These are phyloP conservation scores for Drosophila busckii DNA, from an alignment of 1,140 invertebrate species.

Conservation along the genomic window DNA sequence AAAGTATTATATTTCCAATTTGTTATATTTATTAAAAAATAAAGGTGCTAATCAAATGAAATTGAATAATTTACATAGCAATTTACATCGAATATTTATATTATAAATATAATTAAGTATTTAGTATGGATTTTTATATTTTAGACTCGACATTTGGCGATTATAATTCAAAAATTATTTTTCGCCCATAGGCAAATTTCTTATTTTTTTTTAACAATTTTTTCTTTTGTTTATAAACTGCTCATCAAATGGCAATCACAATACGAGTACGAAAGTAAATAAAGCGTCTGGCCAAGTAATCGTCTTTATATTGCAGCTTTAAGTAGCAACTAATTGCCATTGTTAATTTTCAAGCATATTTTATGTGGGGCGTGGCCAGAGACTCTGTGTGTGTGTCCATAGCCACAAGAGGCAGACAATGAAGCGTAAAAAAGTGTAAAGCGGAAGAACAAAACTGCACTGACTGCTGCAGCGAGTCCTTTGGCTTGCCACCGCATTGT, in stretches of 20 bases:
- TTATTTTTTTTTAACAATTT: not conserved
- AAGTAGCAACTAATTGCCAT: conserved; percentile 61
- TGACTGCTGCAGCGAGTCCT: conserved; percentile 36
- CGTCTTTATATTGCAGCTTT: conserved; percentile 35
- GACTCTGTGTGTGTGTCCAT: not conserved
- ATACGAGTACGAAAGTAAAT: not conserved
- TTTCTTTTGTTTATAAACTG: too few species aligned
- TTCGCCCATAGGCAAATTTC: not conserved
- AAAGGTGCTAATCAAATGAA: too few species aligned
- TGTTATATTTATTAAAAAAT: too few species aligned
- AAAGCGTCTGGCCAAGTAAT: conserved; percentile 22
- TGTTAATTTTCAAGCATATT: conserved; percentile 61
- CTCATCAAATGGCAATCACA: too few species aligned
- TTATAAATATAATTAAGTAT: too few species aligned
- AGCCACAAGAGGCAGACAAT: conserved; percentile 42
- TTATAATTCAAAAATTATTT: too few species aligned
- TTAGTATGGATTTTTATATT: too few species aligned
- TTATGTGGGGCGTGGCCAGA: conserved; percentile 13
- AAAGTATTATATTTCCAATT: too few species aligned
- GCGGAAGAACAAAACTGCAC: conserved; percentile 67
- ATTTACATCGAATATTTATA: too few species aligned
- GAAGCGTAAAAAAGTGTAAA: conserved; percentile 69
- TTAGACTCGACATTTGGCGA: too few species aligned
- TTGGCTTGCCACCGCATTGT: conserved; percentile 43
- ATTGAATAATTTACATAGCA: too few species aligned